Base-by-base conservation (phyloP, 1,140 invertebrate genomes). In the Calephelis nemesis region DNA sequence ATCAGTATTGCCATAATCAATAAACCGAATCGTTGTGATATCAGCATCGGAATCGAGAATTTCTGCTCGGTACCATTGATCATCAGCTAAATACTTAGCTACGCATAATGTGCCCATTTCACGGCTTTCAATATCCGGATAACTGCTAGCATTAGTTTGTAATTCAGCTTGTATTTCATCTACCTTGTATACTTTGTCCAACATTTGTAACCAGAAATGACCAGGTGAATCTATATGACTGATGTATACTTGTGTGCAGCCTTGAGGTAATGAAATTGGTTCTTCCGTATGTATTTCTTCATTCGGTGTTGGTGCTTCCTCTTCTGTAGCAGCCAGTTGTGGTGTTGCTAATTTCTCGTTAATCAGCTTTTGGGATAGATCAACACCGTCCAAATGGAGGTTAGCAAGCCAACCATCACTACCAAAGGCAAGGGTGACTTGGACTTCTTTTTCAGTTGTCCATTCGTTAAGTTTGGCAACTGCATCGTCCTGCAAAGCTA, bases 1-100 rank as follows among this genome's bases (percentile, higher is more conserved):
- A 76, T 96, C 96, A 0, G 95, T 95, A 71, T 96, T 96, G 7
- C 97, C 97, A 81, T 95, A 97, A 81, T 98, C 97, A 5, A 97
- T 94, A 78, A 97, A 98, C 40, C 94, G 93, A 0, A 97, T 94
- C 1, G 95, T 95, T 11, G 94, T 95, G 30, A 95, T 94, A 63
- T 95, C 95, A 10, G 93, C 91, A 70, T 95, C 94, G 0, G 94
- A 92, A 74, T 96, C 95, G 1, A 96, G 92, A n/a, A 97, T 94
- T 74, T 95, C 93, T 1, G 96, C 96, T 73, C 97, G 92, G 78
- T 97, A 97, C 96, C 96, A 98, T 2, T 88, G 82, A 48, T 95
- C 93, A 79, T 97, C 96, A 1, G 94, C 94, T 0, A 94, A 94
- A 79, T 95, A 97, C 67, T 94, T 93, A 0, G 96, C 96, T 47